Base-by-base conservation (phyloP, 2,113 vertebrate genomes). In the Tupaia chinensis region DNA sequence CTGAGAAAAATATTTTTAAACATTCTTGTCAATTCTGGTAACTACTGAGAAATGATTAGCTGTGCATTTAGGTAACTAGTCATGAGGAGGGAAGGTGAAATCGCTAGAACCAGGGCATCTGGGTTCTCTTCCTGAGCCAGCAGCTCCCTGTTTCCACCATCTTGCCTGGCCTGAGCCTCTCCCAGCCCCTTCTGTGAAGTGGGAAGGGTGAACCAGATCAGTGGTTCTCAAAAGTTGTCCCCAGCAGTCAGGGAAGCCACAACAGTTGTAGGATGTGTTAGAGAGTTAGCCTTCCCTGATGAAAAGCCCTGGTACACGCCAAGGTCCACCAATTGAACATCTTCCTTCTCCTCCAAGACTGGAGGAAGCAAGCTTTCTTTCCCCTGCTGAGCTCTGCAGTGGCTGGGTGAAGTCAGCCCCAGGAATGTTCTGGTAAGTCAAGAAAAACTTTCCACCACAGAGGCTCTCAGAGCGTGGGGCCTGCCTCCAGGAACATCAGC, bases 41-140 rank as follows among this genome's bases (percentile, higher is more conserved):
- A 77, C 29, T 54, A 61, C 3, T 74, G 66, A 93, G 77, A 58
- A 77, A 66, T 20, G 34, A 17, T 14, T 53, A 58, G 60, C 5
- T 58, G 8, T 58, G 9, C 73, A 54, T 58, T 53, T 68, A 27
- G 56, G 65, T 63, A 78, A 54, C 44, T 6, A 29, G 44, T n/a
- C 12, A 20, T 3, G 32, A 63, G 23, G 3, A 61, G 29, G 4
- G 68, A 34, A 23, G 7, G 32, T 44, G 73, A 66, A 66, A 53
- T n/a, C 0, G 2, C 4, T 9, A 15, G 6, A 32, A 63, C n/a
- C 34, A n/a, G 32, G 13, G 60, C 10, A n/a, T 29, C 0, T 0
- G 1, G 27, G 16, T 32, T 65, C 44, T 63, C 34, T 34, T 53
- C 53, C 53, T 0, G 7, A 70, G 14, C 74, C 44, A 56, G 66